Evolutionary conservation across 2,113 vertebrate species (phyloP).

Genomic region (Melierax canorus): DNA sequence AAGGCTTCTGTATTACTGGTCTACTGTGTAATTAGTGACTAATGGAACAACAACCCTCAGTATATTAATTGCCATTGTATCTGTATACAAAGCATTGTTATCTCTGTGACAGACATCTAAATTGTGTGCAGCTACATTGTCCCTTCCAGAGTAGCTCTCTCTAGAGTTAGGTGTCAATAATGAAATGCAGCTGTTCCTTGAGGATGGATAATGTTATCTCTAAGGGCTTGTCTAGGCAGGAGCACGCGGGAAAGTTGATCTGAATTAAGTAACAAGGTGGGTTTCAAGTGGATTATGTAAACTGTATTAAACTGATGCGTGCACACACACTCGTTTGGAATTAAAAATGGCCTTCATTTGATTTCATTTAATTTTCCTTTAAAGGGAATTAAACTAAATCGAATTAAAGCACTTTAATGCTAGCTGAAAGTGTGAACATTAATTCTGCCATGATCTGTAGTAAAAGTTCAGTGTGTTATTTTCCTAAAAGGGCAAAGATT

Average conservation of each 20-base stretch:
- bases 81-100: constrained; percentile 9
- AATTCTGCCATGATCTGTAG: background rate
- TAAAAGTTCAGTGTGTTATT: background rate
- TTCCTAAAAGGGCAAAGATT: background rate
- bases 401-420: constrained; percentile 29
- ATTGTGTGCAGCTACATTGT: background rate
- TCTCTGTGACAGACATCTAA: constrained; percentile 13
- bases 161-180: constrained; percentile 37
- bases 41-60: constrained; percentile 27
- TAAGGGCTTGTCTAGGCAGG: background rate
- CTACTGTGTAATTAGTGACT: constrained; percentile 45
- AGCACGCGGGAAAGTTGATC: background rate
- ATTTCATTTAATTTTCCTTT: constrained; percentile 13
- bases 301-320: background rate
- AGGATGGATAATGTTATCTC: background rate
- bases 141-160: background rate
- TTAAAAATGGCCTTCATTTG: constrained; percentile 13
- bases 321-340: background rate
- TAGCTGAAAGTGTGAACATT: background rate
- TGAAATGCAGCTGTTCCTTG: constrained; percentile 7
- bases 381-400: constrained; percentile 38
- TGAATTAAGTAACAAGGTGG: constrained; percentile 42
- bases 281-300: constrained; percentile 40
- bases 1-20: background rate
- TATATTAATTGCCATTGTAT: constrained; percentile 36